phyloP scores from a whole-genome alignment of 1,140 invertebrate genomes.

The Temnothorax nylanderi region DNA sequence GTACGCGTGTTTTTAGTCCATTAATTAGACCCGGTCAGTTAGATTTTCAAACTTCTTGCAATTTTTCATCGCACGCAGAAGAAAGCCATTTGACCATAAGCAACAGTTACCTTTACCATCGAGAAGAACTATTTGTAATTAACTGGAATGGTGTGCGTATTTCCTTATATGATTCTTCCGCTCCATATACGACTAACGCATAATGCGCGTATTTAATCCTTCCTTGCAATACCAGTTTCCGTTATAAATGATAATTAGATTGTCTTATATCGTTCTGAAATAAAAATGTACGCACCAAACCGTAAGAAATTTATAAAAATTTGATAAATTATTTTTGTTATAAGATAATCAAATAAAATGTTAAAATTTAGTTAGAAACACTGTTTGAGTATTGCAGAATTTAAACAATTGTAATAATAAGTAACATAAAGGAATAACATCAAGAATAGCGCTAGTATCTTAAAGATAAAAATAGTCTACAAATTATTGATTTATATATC shows the following conservation, averaged over 20 bases:
- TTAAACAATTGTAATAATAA: neutral
- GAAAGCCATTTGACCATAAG: neutral
- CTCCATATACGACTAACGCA: constrained; percentile 19
- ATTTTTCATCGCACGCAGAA: neutral
- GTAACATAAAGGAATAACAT: neutral
- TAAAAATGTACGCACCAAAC: neutral
- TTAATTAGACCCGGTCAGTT: neutral
- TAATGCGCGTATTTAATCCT: neutral
- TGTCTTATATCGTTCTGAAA: neutral
- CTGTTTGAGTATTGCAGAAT: neutral
- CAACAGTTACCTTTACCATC: constrained; percentile 9
- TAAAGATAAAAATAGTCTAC: neutral
- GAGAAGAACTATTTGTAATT: constrained; percentile 4
- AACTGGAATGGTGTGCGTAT: neutral
- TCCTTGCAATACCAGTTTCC: neutral
- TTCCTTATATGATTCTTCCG: constrained; percentile 23
- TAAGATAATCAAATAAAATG: neutral
- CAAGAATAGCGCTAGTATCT: neutral
- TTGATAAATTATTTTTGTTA: neutral
- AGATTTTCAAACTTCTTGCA: neutral
- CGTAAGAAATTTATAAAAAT: neutral
- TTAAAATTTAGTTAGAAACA: neutral
- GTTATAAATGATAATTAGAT: constrained; percentile 6
- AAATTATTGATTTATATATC: neutral
- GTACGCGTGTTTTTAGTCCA: neutral